These are phyloP conservation scores for Iselma pallidipennis DNA, from an alignment of 2,888 invertebrate genomes.

Conservation along the genomic window DNA sequence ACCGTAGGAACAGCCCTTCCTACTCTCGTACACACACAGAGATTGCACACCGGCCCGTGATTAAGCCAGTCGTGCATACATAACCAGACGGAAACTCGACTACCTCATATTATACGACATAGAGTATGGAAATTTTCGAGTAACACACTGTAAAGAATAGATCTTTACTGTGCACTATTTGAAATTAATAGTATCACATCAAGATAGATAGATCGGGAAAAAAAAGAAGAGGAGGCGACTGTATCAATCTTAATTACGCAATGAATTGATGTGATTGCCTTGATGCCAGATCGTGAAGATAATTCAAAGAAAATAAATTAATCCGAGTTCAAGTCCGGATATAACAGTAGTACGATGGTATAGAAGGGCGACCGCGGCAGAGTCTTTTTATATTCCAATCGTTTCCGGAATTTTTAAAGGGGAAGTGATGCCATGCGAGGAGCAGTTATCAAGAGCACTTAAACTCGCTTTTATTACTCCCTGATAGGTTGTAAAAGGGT, in stretches of 20 bases:
- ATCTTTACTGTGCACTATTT: neutral
- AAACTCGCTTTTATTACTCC: slow-evolving; percentile 57
- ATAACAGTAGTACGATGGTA: neutral
- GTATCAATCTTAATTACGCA: slow-evolving; percentile 36
- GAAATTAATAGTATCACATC: too few relatives aligned
- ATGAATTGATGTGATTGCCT: slow-evolving; percentile 32
- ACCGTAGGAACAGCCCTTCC: slow-evolving; percentile 32
- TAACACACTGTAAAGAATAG: neutral
- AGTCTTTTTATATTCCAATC: slow-evolving; percentile 45
- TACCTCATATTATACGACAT: neutral
- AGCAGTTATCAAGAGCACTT: slow-evolving; percentile 56
- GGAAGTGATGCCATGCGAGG: slow-evolving; percentile 44
- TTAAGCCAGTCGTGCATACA: slow-evolving; percentile 52
- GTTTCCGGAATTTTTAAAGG: slow-evolving; percentile 52
- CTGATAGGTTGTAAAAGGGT: slow-evolving; percentile 58
- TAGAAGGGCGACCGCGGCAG: slow-evolving; percentile 9
- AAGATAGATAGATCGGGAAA: neutral
- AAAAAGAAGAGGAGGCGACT: slow-evolving; percentile 7
- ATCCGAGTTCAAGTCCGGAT: slow-evolving; percentile 18
- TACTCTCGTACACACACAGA: neutral
- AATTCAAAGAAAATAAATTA: slow-evolving; percentile 29
- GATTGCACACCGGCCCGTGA: slow-evolving; percentile 35
- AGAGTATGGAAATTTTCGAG: neutral
- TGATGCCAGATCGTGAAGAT: slow-evolving; percentile 32
- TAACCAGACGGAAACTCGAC: slow-evolving; percentile 32